Conservation (phyloP, 2,888 invertebrate genomes). For the Drosophila nigricruria region DNA sequence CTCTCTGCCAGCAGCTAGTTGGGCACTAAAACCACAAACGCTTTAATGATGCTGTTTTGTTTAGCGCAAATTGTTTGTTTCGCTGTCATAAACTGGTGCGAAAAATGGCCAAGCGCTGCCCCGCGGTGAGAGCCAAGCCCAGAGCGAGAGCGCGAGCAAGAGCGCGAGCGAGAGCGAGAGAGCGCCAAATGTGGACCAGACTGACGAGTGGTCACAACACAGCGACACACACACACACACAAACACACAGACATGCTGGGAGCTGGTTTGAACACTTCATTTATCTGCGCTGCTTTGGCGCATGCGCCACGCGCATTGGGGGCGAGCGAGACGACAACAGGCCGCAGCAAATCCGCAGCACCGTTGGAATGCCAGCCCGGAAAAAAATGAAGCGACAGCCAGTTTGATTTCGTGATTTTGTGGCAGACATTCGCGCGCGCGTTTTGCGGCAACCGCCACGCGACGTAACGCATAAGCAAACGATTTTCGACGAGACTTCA, state of each 20-base stretch:
- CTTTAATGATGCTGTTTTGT: slow-evolving; percentile 83
- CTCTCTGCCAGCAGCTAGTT: slow-evolving; percentile 50
- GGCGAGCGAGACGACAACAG: slow-evolving; percentile 58
- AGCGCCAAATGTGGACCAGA: slow-evolving; percentile 40
- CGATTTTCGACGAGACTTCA: slow-evolving; percentile 4
- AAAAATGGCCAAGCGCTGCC: slow-evolving; percentile 75
- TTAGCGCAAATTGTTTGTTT: slow-evolving; percentile 83
- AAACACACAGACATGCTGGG: slow-evolving; percentile 24
- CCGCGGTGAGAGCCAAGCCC: slow-evolving; percentile 45
- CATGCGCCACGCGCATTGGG: slow-evolving; percentile 56
- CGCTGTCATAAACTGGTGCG: slow-evolving; percentile 83
- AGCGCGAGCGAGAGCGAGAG: slow-evolving; percentile 9
- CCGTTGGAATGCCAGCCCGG: slow-evolving; percentile 66
- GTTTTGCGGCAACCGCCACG: slow-evolving; percentile 71
- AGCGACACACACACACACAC: slow-evolving; percentile 13
- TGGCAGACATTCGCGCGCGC: slow-evolving; percentile 67
- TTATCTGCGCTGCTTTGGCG: slow-evolving; percentile 72
- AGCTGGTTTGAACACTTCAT: slow-evolving; percentile 65
- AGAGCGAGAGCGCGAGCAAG: slow-evolving; percentile 11
- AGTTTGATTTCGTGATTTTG: slow-evolving; percentile 66
- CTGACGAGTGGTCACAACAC: slow-evolving; percentile 43
- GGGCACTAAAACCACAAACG: slow-evolving; percentile 82
- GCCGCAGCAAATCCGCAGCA: slow-evolving; percentile 35
- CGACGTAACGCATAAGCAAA: slow-evolving; percentile 56
- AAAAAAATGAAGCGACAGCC: slow-evolving; percentile 58